Percentiles rank a stretch among this genome's conserved stretches.
Evolutionary conservation across 2,113 vertebrate genomes (phyloP).

Genomic region (Marcusenius ussheri): DNA sequence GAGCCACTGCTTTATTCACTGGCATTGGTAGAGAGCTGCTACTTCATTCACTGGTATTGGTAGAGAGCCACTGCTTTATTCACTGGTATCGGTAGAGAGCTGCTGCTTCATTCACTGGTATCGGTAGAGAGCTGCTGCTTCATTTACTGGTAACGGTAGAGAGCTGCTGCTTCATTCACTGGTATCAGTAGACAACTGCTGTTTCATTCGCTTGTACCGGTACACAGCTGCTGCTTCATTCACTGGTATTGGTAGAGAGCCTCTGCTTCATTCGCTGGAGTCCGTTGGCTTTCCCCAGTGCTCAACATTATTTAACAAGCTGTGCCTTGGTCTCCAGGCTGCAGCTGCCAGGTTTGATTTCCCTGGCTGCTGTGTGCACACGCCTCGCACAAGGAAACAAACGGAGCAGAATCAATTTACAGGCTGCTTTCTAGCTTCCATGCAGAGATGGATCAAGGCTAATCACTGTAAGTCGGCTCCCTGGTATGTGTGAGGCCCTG

Average conservation of each 20-base stretch:
- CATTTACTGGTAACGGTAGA: background rate
- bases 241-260: background rate
- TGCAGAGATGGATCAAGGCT: background rate
- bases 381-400: background rate
- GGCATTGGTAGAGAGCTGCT: background rate
- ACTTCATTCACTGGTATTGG: background rate
- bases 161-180: background rate
- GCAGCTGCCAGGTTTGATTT: background rate
- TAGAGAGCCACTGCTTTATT: background rate
- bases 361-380: background rate
- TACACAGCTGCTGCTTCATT: background rate
- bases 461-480: slow-evolving; percentile 2
- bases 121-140: background rate
- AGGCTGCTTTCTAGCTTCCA: background rate
- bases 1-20: background rate
- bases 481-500: background rate
- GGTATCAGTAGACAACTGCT: background rate
- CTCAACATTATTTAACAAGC: background rate
- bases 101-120: background rate
- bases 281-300: background rate
- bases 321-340: background rate
- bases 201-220: background rate
- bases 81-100: background rate
- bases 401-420: background rate
- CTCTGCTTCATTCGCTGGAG: background rate